Evolutionary conservation across 2,797 vertebrate species (phyloP), one percentile per base, ranked within the genome.

Genomic region (Rhinella marina): DNA sequence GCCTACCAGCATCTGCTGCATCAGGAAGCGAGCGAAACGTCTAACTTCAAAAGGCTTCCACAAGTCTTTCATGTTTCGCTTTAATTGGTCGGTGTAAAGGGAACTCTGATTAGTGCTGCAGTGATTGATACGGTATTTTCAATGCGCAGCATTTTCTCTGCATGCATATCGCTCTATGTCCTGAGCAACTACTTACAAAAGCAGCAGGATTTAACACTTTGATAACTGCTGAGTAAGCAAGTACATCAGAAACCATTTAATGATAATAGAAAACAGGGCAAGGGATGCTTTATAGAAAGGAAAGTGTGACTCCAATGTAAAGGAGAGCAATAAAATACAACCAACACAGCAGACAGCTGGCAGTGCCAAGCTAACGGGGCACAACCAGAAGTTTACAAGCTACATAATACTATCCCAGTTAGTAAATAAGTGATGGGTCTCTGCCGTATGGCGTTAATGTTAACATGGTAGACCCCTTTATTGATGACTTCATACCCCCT

Each of bases 21-120:
- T 86, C 88, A 72, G 85, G 81, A 84, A 50, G 79, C 64, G 81
- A 82, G 81, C 81, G 81, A 79, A 87, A 73, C 68, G 27, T 80
- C 88, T 64, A 13, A 87, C 88, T 89, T 89, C 88, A 89, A 89
- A 89, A 81, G 81, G 81, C 84, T 83, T 50, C 64, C 72, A 79
- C 88, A 72, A 79, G 81, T 83, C 88, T 89, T 89, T 89, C 88
- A 89, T 89, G 88, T 89, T 59, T 64, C 57, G 3, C 32, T 57
- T 80, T 89, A 89, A 89, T 89, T 89, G 88, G 88, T 54, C 66
- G 68, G 85, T 62, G 88, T 86, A 89, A 72, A 79, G 88, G 78
- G 88, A 87, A 70, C 80, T 73, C 75, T 86, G 88, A 87, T 86
- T 89, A 89, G 81, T 73, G 81, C 64, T 12, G 81, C 32, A 82